Evolutionary conservation across 2,113 vertebrate genomes (phyloP), one percentile per base, ranked within the genome.

Genomic region (Calidris pugnax): DNA sequence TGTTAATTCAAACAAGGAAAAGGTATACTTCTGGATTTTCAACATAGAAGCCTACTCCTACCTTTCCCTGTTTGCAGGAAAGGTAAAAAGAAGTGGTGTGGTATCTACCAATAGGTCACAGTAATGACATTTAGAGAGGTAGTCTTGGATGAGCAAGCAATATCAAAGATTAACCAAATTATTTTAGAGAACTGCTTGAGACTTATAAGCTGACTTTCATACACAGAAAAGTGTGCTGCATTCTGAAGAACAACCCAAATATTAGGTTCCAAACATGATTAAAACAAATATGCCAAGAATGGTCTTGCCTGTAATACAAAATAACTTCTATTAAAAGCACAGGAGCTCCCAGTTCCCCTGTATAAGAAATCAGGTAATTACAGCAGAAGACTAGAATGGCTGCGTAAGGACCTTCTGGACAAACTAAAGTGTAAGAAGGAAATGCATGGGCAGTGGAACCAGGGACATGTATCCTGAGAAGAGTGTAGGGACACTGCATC

Each of bases 81-180:
- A 78, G 12, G 13, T 86, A 48, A 92, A 91, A 87, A 63, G 6
- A 48, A 73, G 87, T 47, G 2, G 2, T 83, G 53, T 26, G 26
- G 45, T 93, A 87, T 85, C 22, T 90, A 71, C 35, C 14, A 51
- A 43, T 32, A 87, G 77, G 77, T 89, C 92, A 84, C 22, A 82
- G 57, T 82, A 95, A 94, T 67, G 24, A 67, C 35, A 79, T 79
- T 95, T 88, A 76, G 59, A 50, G 67, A 94, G 9, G 33, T 21
- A 89, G 26, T 47, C 48, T 78, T 59, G 72, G 63, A 33, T 72
- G 64, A 95, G 68, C 7, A 87, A 90, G 73, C 53, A 91, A 69
- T n/a, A 53, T 79, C 77, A 96, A 90, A 96, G 30, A 55, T 63
- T 94, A 93, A 90, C n/a, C 26, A 75, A 83, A 55, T 80, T 7